A percentile compares a stretch with the other conserved stretches of the same genome.
These are phyloP conservation scores for Aspiorhynchus laticeps DNA, from an alignment of 2,113 vertebrate genomes.

Conservation along the genomic window DNA sequence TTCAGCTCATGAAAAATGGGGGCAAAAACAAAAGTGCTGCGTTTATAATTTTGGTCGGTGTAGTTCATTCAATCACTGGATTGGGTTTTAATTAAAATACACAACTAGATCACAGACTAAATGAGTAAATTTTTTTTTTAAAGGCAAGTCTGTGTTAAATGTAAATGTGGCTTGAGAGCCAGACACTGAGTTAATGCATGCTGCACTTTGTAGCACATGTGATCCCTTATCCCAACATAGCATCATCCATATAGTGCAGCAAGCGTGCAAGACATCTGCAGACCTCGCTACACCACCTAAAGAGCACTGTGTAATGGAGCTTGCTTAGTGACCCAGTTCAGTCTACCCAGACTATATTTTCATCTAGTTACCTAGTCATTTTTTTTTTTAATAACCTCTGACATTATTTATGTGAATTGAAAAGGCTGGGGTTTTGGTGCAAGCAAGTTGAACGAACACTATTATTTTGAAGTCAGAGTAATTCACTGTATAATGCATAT, in stretches of 20 bases:
- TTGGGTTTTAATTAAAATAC: not conserved
- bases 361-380: not conserved
- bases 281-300: not conserved
- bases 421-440: slow-evolving; percentile 5
- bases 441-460: not conserved
- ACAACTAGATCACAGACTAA: not conserved
- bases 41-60: no score
- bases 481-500: not conserved
- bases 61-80: not conserved
- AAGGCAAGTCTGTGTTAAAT: not conserved
- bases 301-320: slow-evolving; percentile 24
- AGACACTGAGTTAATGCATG: not conserved
- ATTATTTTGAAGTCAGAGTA: not conserved
- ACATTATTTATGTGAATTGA: slow-evolving; percentile 8
- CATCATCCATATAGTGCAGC: slow-evolving; percentile 5
- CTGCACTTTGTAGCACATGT: not conserved
- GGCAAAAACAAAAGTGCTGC: no score
- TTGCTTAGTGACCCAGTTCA: slow-evolving; percentile 4
- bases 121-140: not conserved
- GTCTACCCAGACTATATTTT: not conserved
- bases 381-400: not conserved
- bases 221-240: not conserved
- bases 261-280: slow-evolving; percentile 11
- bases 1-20: no score
- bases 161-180: not conserved